Conservation (phyloP, 2,888 invertebrate genomes). For the Drosophila borealis region DNA sequence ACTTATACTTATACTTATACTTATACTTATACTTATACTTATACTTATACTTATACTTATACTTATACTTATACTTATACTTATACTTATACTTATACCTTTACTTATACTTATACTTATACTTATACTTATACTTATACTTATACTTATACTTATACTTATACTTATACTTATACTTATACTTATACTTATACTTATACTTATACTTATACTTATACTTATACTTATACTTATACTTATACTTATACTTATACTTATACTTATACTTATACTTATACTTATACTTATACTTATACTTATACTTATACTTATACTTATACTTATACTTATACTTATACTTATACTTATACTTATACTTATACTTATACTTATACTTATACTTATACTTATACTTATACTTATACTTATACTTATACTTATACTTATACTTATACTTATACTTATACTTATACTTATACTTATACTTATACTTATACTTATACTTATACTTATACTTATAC, state of each 20-base stretch:
- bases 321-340: background rate
- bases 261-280: background rate
- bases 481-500: background rate
- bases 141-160: background rate
- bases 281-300: background rate
- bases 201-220: background rate
- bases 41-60: conserved; percentile 6
- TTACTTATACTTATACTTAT: too few species aligned
- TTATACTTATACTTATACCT: too few species aligned
- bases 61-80: background rate
- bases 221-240: too few species aligned
- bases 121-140: too few species aligned
- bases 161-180: background rate
- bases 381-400: background rate
- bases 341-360: background rate
- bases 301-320: conserved; percentile 1
- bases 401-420: conserved; percentile 2
- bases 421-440: background rate
- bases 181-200: background rate
- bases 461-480: background rate
- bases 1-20: conserved; percentile 1
- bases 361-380: background rate
- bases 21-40: conserved; percentile 1
- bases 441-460: background rate
- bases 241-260: background rate